A percentile compares a stretch with the other conserved stretches of the same genome.
phyloP scores from a whole-genome alignment of 2,888 invertebrate genomes.

The Cephus spinipes region DNA sequence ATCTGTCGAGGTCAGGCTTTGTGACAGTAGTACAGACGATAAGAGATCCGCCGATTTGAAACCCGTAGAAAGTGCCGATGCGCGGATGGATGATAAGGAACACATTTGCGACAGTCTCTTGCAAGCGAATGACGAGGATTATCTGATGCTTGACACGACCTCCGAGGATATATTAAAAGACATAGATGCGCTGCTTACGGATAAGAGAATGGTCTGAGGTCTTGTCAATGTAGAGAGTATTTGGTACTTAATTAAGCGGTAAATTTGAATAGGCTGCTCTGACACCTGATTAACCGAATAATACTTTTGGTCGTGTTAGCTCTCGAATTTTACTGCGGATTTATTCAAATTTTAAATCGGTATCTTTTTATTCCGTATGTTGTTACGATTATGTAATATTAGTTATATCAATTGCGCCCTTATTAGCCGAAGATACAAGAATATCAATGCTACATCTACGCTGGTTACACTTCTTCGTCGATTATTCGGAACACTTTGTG shows the following conservation, averaged over 20 bases:
- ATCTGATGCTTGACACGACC: conserved; percentile 44
- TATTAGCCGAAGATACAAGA: too few species aligned
- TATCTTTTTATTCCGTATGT: too few species aligned
- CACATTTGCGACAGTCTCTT: conserved; percentile 35
- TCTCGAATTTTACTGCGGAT: too few species aligned
- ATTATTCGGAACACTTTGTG: too few species aligned
- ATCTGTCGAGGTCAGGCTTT: conserved; percentile 50
- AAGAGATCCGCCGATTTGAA: not conserved
- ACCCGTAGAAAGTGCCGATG: not conserved
- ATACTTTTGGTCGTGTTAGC: too few species aligned
- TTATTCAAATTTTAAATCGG: too few species aligned
- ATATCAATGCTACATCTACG: too few species aligned
- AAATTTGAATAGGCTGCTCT: conserved; percentile 3
- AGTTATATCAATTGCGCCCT: too few species aligned
- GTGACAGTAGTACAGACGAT: conserved; percentile 58
- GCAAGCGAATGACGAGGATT: conserved; percentile 45
- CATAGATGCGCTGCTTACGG: conserved; percentile 57
- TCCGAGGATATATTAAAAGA: conserved; percentile 59
- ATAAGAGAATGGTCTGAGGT: conserved; percentile 39
- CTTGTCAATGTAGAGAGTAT: not conserved
- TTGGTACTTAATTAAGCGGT: conserved; percentile 4
- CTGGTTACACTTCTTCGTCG: too few species aligned
- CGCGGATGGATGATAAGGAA: not conserved
- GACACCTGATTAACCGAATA: not conserved
- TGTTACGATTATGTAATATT: too few species aligned